Conservation (phyloP, 2,797 vertebrate genomes). For the Pseudotriccus pelzelni region DNA sequence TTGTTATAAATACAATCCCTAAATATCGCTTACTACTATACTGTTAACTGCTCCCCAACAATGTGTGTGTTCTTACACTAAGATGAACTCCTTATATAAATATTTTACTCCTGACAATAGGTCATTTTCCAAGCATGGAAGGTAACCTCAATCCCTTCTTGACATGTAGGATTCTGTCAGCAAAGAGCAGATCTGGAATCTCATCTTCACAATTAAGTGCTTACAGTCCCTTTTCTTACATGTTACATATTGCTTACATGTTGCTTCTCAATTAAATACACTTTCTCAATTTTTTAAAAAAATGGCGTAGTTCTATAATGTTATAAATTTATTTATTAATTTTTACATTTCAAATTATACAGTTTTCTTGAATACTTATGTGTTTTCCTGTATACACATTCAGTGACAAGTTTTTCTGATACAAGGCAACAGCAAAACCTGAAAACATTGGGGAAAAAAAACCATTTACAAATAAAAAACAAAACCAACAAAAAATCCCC, state of each 20-base stretch:
- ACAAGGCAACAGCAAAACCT: neutral
- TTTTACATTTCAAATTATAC: neutral
- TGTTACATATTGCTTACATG: neutral
- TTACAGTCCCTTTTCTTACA: neutral
- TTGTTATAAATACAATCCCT: neutral
- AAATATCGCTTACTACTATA: neutral
- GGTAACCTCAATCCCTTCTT: neutral
- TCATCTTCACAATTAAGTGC: neutral
- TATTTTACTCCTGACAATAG: neutral
- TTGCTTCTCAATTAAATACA: neutral
- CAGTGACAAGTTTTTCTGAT: neutral
- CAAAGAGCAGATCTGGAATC: neutral
- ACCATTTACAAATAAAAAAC: neutral
- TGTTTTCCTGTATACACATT: neutral
- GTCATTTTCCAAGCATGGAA: neutral
- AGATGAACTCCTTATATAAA: neutral
- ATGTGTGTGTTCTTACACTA: neutral
- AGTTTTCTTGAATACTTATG: constrained; percentile 12
- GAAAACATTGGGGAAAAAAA: neutral
- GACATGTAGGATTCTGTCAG: neutral
- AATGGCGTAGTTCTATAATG: neutral
- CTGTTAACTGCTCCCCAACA: neutral
- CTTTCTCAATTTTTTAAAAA: neutral
- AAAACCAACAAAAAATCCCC: neutral
- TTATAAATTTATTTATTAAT: neutral